Evolutionary conservation across 2,888 invertebrate genomes (phyloP).

Genomic region (Caradrina clavipalpis): DNA sequence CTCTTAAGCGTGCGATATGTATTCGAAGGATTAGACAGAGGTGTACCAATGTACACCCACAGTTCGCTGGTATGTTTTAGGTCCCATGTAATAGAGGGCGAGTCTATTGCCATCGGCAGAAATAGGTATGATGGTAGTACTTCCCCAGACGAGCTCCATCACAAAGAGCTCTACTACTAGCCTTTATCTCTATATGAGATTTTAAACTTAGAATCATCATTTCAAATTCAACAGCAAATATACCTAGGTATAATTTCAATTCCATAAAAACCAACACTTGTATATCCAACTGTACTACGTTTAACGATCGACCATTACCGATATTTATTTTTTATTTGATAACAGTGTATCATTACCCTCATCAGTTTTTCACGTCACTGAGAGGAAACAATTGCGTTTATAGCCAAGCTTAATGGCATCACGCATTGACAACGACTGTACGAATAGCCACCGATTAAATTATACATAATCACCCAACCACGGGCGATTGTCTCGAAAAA

Average conservation of each 20-base stretch:
- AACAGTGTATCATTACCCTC: constrained; percentile 40
- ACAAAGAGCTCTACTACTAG: too few species aligned
- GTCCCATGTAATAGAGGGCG: too few species aligned
- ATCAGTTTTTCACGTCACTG: constrained; percentile 28
- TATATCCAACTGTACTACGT: constrained; percentile 30
- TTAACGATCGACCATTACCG: constrained; percentile 40
- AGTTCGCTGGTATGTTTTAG: too few species aligned
- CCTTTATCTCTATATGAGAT: too few species aligned
- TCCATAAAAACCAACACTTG: constrained; percentile 8
- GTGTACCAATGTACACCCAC: too few species aligned
- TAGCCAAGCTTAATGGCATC: constrained; percentile 67
- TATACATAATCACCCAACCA: constrained; percentile 77
- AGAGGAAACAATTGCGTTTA: constrained; percentile 55
- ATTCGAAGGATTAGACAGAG: too few species aligned
- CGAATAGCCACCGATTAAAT: constrained; percentile 74
- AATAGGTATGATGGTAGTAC: too few species aligned
- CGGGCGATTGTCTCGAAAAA: constrained; percentile 72
- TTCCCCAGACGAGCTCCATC: too few species aligned
- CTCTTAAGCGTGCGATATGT: too few species aligned
- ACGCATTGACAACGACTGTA: constrained; percentile 75
- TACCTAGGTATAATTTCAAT: background rate
- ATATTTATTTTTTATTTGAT: constrained; percentile 53
- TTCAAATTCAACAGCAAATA: too few species aligned
- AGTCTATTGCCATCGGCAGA: too few species aligned
- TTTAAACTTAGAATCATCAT: too few species aligned